These are phyloP conservation scores for Pygoscelis adeliae DNA, from an alignment of 2,113 vertebrate species.

Conservation along the genomic window DNA sequence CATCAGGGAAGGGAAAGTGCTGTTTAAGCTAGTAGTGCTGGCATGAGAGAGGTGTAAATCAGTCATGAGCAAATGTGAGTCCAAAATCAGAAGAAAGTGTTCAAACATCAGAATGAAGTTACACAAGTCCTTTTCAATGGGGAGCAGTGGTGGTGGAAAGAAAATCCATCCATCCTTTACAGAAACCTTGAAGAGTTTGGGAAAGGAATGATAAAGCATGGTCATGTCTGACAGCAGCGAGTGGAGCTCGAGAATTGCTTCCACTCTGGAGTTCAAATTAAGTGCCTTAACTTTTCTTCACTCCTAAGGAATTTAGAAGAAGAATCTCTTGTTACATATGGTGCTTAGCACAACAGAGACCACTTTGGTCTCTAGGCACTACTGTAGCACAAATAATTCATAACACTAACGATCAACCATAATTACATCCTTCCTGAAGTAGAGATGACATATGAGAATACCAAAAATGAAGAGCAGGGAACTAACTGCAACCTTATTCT, in stretches of 20 bases:
- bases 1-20: not conserved
- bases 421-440: conserved; percentile 54
- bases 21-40: not conserved
- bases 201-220: not conserved
- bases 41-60: not conserved
- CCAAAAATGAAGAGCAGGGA: not conserved
- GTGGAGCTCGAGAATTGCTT: not conserved
- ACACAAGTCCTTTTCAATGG: not conserved
- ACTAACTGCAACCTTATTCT: not conserved
- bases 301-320: conserved; percentile 19
- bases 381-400: conserved; percentile 21
- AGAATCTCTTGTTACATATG: not conserved
- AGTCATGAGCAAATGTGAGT: not conserved
- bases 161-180: not conserved
- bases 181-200: not conserved
- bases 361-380: conserved; percentile 5
- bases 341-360: conserved; percentile 1
- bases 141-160: not conserved
- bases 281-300: not conserved
- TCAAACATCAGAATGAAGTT: not conserved
- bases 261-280: not conserved
- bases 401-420: not conserved
- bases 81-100: not conserved
- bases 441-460: conserved; percentile 6
- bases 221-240: not conserved